These are phyloP conservation scores for Luperina testacea DNA, from an alignment of 2,888 invertebrate species.

Conservation along the genomic window DNA sequence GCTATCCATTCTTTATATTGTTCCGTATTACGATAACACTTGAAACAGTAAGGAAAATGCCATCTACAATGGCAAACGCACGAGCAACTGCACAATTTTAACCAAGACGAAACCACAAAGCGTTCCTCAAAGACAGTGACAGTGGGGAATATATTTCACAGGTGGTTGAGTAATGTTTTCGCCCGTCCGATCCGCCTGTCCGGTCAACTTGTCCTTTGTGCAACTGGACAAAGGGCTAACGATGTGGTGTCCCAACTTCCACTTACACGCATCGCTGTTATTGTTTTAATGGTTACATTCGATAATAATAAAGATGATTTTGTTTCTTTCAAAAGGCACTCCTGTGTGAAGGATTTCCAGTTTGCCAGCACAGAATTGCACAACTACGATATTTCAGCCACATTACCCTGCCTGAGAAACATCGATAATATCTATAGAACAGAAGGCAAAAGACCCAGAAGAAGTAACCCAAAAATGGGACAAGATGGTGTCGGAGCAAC, in stretches of 20 bases:
- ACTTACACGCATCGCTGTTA: slow-evolving; percentile 78
- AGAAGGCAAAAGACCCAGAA: background rate
- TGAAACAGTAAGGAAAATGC: background rate
- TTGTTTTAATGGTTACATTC: slow-evolving; percentile 80
- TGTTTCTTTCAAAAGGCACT: background rate
- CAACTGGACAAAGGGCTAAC: slow-evolving; percentile 75
- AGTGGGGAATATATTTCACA: slow-evolving; percentile 45
- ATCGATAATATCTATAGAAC: background rate
- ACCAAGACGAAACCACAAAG: slow-evolving; percentile 48
- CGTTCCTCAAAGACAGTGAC: slow-evolving; percentile 52
- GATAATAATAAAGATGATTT: background rate
- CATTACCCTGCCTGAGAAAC: background rate
- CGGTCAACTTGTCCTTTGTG: slow-evolving; percentile 69
- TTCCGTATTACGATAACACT: background rate
- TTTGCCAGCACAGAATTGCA: background rate
- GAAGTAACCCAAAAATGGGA: background rate
- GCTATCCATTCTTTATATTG: background rate
- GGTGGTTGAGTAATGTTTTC: slow-evolving; percentile 45
- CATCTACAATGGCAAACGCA: slow-evolving; percentile 3
- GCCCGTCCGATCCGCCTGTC: slow-evolving; percentile 41
- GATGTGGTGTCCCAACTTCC: slow-evolving; percentile 77
- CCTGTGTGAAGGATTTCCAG: background rate
- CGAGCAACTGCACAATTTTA: slow-evolving; percentile 42
- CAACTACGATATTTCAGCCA: background rate
- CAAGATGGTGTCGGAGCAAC: no score